Evolutionary conservation across 1,140 invertebrate species (phyloP), one percentile per base, ranked within the genome.

Genomic region (Procambarus clarkii): DNA sequence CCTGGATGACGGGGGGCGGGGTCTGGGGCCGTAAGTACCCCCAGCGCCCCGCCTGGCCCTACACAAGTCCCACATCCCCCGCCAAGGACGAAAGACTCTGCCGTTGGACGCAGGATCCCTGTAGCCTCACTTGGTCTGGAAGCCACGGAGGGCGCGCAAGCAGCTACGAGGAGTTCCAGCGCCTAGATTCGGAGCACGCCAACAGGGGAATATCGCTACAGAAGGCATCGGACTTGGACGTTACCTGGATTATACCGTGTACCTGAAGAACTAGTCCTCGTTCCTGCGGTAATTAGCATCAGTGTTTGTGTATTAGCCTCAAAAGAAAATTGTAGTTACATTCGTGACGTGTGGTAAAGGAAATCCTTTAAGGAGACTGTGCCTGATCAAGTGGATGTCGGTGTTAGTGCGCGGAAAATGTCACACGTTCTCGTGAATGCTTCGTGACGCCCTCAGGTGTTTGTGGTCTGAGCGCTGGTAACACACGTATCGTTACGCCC

Each of bases 151-250:
- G 89, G 89, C 89, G 58, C 80, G 77, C 79, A 81, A 48, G 88
- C 71, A 85, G 89, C 89, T 85, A 79, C 89, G 89, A 58, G 89
- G 89, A 91, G 89, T 91, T 91, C 89, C 89, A 86, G 58, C 71
- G 85, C 89, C 77, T 48, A 86, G 89, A 77, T n/a, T 34, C 34
- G 8, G 18, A 15, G 60, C 4, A 74, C 69, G 69, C 24, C 69
- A 34, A 2, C 69, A 74, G 34, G 69, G 69, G 69, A 74, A 9
- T 74, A 74, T 18, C 69, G 69, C 69, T 74, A 74, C 69, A 74
- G 69, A 74, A 74, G 69, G 5, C n/a, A 34, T 74, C 60, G 18
- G 15, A 83, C 48, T 54, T n/a, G 45, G 48, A 79, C n/a, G 69
- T 79, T 89, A 48, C 3, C 34, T 46, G 58, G 77, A 64, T 34